phyloP scores from a whole-genome alignment of 2,113 vertebrate genomes.

The Protobothrops mucrosquamatus region DNA sequence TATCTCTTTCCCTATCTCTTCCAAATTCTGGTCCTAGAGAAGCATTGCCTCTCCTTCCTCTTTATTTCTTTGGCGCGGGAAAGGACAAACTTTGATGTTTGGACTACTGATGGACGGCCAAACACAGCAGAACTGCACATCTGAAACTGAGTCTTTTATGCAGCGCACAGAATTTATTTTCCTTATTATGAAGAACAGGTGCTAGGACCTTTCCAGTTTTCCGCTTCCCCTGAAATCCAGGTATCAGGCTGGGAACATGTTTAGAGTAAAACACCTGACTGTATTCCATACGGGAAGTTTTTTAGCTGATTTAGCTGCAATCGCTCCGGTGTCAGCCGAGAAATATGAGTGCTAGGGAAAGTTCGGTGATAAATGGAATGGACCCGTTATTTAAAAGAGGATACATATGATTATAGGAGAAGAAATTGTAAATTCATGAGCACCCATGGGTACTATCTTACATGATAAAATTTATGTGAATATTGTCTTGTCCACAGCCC shows the following conservation, averaged over 20 bases:
- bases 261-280: conserved; percentile 11
- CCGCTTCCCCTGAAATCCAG: neutral
- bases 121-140: neutral
- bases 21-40: neutral
- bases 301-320: conserved; percentile 41
- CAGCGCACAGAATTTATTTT: neutral
- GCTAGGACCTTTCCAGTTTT: neutral
- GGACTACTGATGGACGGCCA: too few relatives aligned
- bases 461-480: conserved; percentile 59
- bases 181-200: neutral
- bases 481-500: conserved; percentile 52
- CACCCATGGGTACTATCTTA: conserved; percentile 32
- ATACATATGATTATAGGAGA: conserved; percentile 28
- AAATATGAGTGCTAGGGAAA: conserved; percentile 51
- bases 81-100: neutral
- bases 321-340: conserved; percentile 38
- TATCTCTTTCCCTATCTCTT: neutral
- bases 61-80: neutral
- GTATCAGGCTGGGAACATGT: neutral
- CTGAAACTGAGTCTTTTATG: neutral
- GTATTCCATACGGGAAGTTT: conserved; percentile 2
- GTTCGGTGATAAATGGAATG: conserved; percentile 47
- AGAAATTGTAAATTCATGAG: conserved; percentile 54
- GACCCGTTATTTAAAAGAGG: conserved; percentile 36
- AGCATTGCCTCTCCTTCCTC: neutral